Evolutionary conservation across 2,797 vertebrate species (phyloP).

Genomic region (Falco naumanni): DNA sequence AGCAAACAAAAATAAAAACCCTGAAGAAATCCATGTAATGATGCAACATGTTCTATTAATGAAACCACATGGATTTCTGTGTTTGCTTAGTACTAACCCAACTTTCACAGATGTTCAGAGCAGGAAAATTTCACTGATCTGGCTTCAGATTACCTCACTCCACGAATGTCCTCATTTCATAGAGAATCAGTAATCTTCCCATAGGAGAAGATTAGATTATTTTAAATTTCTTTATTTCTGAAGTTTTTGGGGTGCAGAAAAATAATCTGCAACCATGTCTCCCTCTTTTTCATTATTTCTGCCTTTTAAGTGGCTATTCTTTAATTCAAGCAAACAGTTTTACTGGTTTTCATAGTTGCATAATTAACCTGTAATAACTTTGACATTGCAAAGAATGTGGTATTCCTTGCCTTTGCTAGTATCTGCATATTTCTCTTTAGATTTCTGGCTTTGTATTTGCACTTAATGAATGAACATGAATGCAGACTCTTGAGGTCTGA

Average conservation of each 20-base stretch:
- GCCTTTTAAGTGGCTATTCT: background rate
- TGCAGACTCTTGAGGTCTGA: background rate
- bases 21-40: accelerated
- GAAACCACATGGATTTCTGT: background rate
- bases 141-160: background rate
- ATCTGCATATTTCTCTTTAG: slow-evolving; percentile 4
- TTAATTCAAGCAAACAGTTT: background rate
- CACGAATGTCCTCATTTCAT: background rate
- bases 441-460: slow-evolving; percentile 55
- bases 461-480: slow-evolving; percentile 46
- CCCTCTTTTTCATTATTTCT: background rate
- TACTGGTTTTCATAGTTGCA: background rate
- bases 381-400: background rate
- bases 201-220: background rate
- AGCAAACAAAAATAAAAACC: background rate
- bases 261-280: background rate
- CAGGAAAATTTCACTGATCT: background rate
- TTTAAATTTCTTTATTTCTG: background rate
- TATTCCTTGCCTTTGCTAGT: background rate
- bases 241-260: background rate
- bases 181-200: background rate
- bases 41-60: accelerated
- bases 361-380: slow-evolving; percentile 18
- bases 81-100: background rate
- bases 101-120: background rate